A percentile compares a stretch with the other conserved stretches of the same genome.
These are phyloP conservation scores for Uloborus diversus DNA, from an alignment of 1,140 invertebrate species.

Conservation along the genomic window DNA sequence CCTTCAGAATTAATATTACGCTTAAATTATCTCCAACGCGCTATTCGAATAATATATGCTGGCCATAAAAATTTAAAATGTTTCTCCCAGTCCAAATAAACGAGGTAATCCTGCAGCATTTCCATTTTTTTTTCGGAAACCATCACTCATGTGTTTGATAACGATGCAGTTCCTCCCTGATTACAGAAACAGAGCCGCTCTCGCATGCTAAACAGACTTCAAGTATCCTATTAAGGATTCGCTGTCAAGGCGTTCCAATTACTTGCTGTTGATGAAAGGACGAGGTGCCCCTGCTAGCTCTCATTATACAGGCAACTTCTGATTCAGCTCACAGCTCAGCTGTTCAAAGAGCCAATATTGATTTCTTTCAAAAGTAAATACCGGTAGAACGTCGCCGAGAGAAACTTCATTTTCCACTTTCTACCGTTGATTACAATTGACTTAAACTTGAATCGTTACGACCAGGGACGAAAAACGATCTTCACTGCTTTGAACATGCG, in stretches of 20 bases:
- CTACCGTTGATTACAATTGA: slow-evolving; percentile 31
- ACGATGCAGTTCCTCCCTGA: too few relatives aligned
- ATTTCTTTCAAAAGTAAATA: slow-evolving; percentile 45
- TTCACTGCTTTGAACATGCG: too few relatives aligned
- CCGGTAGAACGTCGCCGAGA: slow-evolving; percentile 2
- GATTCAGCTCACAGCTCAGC: slow-evolving; percentile 20
- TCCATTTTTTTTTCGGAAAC: too few relatives aligned
- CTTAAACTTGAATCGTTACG: not conserved
- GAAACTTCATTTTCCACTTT: slow-evolving; percentile 39
- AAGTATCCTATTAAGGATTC: slow-evolving; percentile 29
- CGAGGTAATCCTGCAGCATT: too few relatives aligned
- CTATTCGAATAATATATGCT: too few relatives aligned
- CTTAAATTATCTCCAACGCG: too few relatives aligned
- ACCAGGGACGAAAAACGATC: slow-evolving; percentile 18
- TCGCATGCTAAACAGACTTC: slow-evolving; percentile 34
- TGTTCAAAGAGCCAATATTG: slow-evolving; percentile 27
- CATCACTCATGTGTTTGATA: too few relatives aligned
- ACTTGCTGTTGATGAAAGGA: slow-evolving; percentile 29
- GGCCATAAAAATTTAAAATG: too few relatives aligned
- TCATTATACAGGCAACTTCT: slow-evolving; percentile 25
- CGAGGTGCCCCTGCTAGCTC: not conserved
- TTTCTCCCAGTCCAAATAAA: too few relatives aligned
- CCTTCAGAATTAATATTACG: too few relatives aligned
- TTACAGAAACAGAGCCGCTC: too few relatives aligned
- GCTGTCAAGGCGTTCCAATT: slow-evolving; percentile 12